These are phyloP conservation scores for Girardia tigrina DNA, from an alignment of 2,888 invertebrate genomes.

Conservation along the genomic window DNA sequence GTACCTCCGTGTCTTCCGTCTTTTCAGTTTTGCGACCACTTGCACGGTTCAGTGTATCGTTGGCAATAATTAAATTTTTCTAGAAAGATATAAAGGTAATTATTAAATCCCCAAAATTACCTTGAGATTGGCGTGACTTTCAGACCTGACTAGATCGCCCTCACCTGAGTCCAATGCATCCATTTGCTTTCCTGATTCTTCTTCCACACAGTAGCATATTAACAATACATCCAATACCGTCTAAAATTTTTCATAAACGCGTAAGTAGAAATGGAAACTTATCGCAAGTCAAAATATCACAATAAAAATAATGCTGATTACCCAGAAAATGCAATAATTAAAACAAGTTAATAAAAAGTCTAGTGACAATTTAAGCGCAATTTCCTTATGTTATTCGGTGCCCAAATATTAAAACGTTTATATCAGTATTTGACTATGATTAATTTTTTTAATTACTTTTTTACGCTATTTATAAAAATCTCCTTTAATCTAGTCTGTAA, in stretches of 20 bases:
- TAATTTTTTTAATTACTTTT: too few species aligned
- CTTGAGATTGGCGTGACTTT: constrained; percentile 15
- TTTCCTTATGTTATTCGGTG: too few species aligned
- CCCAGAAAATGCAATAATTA: too few species aligned
- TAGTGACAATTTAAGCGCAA: too few species aligned
- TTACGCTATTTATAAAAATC: too few species aligned
- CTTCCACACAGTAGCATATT: constrained; percentile 3
- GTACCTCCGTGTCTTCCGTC: not conserved
- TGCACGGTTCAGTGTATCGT: not conserved
- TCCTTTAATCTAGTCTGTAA: too few species aligned
- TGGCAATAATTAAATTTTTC: constrained; percentile 3
- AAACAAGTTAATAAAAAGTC: too few species aligned
- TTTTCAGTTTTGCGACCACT: not conserved
- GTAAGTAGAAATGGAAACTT: not conserved
- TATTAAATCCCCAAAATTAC: not conserved
- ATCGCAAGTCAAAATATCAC: too few species aligned
- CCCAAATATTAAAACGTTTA: too few species aligned
- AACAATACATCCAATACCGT: not conserved
- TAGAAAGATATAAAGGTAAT: not conserved
- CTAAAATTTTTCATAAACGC: not conserved
- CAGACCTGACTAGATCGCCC: not conserved
- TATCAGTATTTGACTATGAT: too few species aligned
- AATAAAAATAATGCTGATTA: too few species aligned
- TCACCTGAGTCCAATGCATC: not conserved
- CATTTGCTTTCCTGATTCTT: not conserved